Conservation (phyloP, 2,888 invertebrate genomes). For the Sinodicranocentrus sp. region DNA sequence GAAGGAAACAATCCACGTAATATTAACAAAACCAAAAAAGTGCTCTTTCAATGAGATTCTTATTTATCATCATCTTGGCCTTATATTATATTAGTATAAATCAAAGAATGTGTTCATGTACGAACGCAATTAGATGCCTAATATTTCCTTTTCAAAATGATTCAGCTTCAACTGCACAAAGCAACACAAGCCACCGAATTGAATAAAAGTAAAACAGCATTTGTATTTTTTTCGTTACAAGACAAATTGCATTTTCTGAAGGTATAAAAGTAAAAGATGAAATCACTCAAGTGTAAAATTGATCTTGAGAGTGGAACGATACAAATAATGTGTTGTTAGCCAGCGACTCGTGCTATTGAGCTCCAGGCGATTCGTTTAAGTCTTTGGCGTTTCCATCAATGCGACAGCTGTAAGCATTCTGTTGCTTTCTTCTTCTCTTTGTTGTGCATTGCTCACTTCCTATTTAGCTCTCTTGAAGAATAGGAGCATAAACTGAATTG, state of each 20-base stretch:
- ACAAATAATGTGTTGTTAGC: background rate
- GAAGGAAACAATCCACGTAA: no score
- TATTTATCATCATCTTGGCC: no score
- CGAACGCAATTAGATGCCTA: no score
- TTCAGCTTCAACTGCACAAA: no score
- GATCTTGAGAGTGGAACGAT: conserved; percentile 70
- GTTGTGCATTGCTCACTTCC: conserved; percentile 15
- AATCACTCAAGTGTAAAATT: conserved; percentile 75
- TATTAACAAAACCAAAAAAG: no score
- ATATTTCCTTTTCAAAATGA: no score
- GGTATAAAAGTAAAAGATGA: conserved; percentile 32
- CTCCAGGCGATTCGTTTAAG: conserved; percentile 33
- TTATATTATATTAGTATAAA: no score
- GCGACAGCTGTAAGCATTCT: conserved; percentile 14
- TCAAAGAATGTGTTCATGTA: no score
- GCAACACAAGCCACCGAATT: no score
- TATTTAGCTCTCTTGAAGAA: conserved; percentile 40
- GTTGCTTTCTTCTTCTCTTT: conserved; percentile 6
- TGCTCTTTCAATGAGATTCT: no score
- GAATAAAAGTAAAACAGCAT: no score
- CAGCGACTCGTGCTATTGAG: conserved; percentile 76
- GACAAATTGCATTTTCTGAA: conserved; percentile 48
- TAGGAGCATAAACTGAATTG: conserved; percentile 23
- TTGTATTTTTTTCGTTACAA: no score
- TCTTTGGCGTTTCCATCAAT: conserved; percentile 35